Conservation (phyloP, 2,113 vertebrate species). For the Amia ocellicauda region DNA sequence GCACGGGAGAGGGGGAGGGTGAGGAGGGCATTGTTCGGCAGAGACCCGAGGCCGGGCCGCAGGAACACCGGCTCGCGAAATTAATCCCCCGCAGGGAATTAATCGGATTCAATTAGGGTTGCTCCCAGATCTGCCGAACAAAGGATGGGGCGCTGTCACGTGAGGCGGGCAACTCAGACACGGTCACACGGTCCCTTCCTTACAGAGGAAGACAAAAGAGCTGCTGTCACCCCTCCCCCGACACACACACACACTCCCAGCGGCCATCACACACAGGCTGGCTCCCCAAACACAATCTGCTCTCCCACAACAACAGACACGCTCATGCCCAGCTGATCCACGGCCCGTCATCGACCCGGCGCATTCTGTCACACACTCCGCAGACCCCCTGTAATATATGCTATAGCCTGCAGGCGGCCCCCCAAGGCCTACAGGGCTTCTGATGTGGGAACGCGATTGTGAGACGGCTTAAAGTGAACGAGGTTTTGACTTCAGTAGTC, state of each 20-base stretch:
- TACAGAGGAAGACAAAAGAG: constrained; percentile 40
- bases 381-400: background rate
- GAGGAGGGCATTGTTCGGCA: constrained; percentile 29
- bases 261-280: background rate
- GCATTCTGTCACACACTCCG: constrained; percentile 6
- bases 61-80: constrained; percentile 38
- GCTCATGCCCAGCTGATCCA: constrained; percentile 9
- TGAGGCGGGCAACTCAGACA: constrained; percentile 40
- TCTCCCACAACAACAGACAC: constrained; percentile 5
- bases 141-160: constrained; percentile 39
- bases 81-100: constrained; percentile 37
- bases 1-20: constrained; percentile 22
- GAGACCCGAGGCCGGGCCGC: constrained; percentile 24
- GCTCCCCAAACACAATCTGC: constrained; percentile 13
- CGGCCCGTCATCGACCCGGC: background rate
- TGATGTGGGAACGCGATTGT: background rate
- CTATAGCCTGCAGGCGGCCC: background rate
- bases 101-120: constrained; percentile 52
- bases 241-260: constrained; percentile 10
- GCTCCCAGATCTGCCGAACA: constrained; percentile 46
- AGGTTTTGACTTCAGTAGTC: background rate
- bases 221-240: constrained; percentile 38
- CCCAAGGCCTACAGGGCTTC: background rate
- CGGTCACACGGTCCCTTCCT: constrained; percentile 41
- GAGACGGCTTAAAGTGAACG: background rate